Percentiles rank a stretch among this genome's conserved stretches.
phyloP scores from a whole-genome alignment of 2,797 vertebrate genomes.

The Apodemus agrarius region DNA sequence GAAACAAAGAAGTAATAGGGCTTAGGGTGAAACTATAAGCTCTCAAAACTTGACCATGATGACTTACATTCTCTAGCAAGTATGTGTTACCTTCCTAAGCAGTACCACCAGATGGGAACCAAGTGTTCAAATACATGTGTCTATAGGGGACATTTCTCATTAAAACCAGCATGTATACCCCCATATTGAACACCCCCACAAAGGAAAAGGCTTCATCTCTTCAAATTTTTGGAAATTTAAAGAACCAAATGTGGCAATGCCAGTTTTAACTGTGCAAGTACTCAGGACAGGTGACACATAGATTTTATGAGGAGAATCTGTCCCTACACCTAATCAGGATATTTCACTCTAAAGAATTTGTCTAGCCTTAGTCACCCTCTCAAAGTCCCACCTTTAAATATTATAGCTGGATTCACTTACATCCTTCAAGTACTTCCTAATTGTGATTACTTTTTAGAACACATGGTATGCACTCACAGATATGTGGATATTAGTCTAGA shows the following conservation, averaged over 20 bases:
- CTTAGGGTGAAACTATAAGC: background rate
- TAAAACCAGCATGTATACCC: background rate
- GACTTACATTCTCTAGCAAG: background rate
- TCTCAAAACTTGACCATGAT: background rate
- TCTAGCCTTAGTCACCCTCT: too few relatives aligned
- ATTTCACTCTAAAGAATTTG: background rate
- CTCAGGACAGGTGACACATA: background rate
- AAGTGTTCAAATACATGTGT: background rate
- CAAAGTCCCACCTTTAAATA: background rate
- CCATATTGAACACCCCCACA: background rate
- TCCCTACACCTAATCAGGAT: background rate
- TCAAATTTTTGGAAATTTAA: background rate
- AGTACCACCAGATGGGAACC: background rate
- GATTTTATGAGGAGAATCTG: background rate
- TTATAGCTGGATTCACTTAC: background rate
- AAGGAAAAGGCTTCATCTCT: background rate
- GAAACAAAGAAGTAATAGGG: too few relatives aligned
- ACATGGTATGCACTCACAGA: too few relatives aligned
- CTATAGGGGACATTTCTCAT: background rate
- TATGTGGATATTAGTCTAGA: too few relatives aligned
- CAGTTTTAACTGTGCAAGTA: background rate
- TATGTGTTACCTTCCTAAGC: background rate
- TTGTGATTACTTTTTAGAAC: background rate
- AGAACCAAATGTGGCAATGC: background rate
- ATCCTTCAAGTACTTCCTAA: background rate